Base-by-base conservation (phyloP, 2,888 invertebrate genomes). In the Coronaproctus castanopsis region DNA sequence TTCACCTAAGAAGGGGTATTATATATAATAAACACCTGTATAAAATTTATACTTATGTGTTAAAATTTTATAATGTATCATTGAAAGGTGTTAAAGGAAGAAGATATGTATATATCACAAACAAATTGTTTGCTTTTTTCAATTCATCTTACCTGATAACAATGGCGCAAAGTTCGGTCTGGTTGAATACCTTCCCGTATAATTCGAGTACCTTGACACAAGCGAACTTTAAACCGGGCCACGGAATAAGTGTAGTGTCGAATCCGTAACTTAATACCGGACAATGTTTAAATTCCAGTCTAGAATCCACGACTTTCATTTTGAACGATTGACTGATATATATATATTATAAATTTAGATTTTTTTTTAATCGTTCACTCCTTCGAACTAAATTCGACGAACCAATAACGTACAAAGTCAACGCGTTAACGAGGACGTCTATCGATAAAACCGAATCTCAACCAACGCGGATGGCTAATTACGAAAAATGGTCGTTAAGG, bases 181-280 rank as follows among this genome's bases (percentile, higher is more conserved):
- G 81, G 70, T 85, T 85, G 73, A 89, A 89, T 67, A 87, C 87
- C 72, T 87, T 88, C 75, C 87, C 87, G 75, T 89, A 89, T 59
- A 88, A 77, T 69, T 85, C 85, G 62, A 89, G 76, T 60, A 89
- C 83, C 74, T 85, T 82, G 65, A 88, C 78, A 72, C 88, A 89
- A 65, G 86, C 83, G 73, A 85, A 83, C 68, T 82, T 81, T 70
- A 89, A 78, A 54, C 87, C 88, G n/a, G 83, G 82, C 88, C 87
- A 88, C 63, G 83, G 82, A 65, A 81, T 73, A 70, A 68, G 75
- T 71, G 64, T 77, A 48, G 74, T 72, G 66, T 76, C 76, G 64
- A 75, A 69, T 22, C 75, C 74, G 51, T 73, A 71, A 62, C 72
- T 72, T 62, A 74, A 69, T 0, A 74, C 75, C 66, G 75, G 75